Evolutionary conservation across 2,113 vertebrate genomes (phyloP), one percentile per base, ranked within the genome.

Genomic region (Ursus arctos): DNA sequence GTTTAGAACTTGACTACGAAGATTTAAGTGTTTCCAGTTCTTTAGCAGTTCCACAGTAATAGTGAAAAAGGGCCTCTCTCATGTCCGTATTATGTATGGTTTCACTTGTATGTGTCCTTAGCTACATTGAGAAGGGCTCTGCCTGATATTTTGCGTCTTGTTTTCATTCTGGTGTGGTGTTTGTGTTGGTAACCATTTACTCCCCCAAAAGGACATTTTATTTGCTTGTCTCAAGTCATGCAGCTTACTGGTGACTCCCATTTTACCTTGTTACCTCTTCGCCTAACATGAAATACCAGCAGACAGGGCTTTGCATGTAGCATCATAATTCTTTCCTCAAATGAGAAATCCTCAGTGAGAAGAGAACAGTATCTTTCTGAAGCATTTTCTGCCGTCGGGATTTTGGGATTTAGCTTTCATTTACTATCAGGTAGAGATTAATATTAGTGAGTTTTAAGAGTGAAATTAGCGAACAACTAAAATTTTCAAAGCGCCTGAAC

Each of bases 1-100:
- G 55, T 91, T 92, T 89, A 92, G 33, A 96, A 53, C 83, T 88
- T 93, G 65, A 65, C 55, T 80, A 72, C 15, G 63, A 80, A 79
- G 47, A 81, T 63, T 79, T 88, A 36, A 36, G 47, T 26, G 10
- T 71, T 92, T 72, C 79, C 87, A 49, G 49, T 79, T 96, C 53
- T 92, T 94, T 12, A 67, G 49, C 9, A n/a, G 10, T 80, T 95
- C 80, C 26, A 28, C 4, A 80, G 9, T 80, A 59, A 57, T 33
- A 31, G 16, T 49, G 59, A 74, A 61, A 63, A 86, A 82, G 28
- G 28, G 31, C 21, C n/a, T 88, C 26, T 26, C 26, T 83, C 36
- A 31, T 43, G 26, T 95, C 15, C 92, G 92, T 92, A 13, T 92
- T 55, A 65, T 26, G 8, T n/a, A 33, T 4, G 74, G 71, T 84